Percentiles rank a stretch among this genome's conserved stretches.
Evolutionary conservation across 2,888 invertebrate genomes (phyloP).

Genomic region (Hedychridium roseum): DNA sequence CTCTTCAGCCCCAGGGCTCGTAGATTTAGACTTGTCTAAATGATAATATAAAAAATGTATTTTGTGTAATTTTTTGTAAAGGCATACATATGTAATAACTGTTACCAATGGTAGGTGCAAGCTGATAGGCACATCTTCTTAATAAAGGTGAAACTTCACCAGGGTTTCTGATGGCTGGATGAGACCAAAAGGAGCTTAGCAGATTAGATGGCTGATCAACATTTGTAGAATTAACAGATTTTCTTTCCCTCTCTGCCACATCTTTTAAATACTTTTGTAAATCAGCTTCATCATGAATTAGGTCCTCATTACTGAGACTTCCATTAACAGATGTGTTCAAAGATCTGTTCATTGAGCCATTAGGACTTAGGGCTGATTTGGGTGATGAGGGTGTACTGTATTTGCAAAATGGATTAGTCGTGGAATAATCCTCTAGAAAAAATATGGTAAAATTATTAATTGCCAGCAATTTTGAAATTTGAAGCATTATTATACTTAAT

Average conservation of each 20-base stretch:
- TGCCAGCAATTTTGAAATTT: too few species aligned
- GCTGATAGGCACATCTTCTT: conserved; percentile 67
- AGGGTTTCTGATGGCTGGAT: conserved; percentile 65
- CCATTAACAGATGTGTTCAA: conserved; percentile 46
- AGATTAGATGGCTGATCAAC: conserved; percentile 65
- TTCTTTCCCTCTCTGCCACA: conserved; percentile 46
- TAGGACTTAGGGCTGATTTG: conserved; percentile 43
- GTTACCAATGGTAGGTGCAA: conserved; percentile 66
- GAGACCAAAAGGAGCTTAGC: conserved; percentile 68
- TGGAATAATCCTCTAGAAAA: conserved; percentile 47
- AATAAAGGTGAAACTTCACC: conserved; percentile 66
- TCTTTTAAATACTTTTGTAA: conserved; percentile 54
- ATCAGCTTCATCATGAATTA: conserved; percentile 53
- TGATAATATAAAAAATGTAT: conserved; percentile 14
- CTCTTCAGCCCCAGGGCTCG: conserved; percentile 62
- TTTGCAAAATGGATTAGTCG: conserved; percentile 47
- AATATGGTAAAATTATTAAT: conserved; percentile 3
- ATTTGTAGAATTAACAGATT: conserved; percentile 46
- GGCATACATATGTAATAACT: neutral
- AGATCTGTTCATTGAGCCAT: conserved; percentile 48
- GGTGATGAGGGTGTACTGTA: conserved; percentile 42
- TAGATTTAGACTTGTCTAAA: conserved; percentile 56
- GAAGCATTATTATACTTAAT: conserved; percentile 2
- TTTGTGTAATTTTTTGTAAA: neutral
- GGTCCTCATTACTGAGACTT: conserved; percentile 51